Base-by-base conservation (phyloP, 2,113 vertebrate genomes). In the Rhombomys opimus region DNA sequence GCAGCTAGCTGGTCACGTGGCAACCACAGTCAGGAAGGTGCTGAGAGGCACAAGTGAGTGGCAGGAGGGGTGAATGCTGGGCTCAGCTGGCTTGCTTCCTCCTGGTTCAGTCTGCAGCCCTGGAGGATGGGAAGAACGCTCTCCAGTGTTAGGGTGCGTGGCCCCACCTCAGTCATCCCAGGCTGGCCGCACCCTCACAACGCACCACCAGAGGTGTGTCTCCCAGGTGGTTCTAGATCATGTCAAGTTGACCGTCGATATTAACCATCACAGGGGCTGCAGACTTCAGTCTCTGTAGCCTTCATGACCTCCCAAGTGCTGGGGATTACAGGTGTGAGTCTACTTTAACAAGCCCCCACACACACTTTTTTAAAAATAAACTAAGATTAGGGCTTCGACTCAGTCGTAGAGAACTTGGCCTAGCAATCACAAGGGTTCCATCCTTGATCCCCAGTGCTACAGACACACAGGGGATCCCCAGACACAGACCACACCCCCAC, bases 241-340 rank as follows among this genome's bases (percentile, higher is more conserved):
- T 38, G 22, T 38, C 80, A 82, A 61, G n/a, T 14, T 59, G n/a
- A 41, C 30, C 38, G 8, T n/a, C 35, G 14, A 1, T 5, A 38
- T 61, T 23, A 25, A 25, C 50, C 32, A 80, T 25, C 4, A 38
- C 32, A 27, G 25, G 41, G 25, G 70, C 41, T 0, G 0, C 78
- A 84, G 18, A 27, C 57, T 17, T 46, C 32, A 13, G 81, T 54
- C 59, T 80, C 90, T 0, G 0, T 0, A 22, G 38, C 10, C 27
- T 32, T 63, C 52, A 22, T 57, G 78, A 81, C 46, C 46, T 54
- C 67, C 65, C 41, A 68, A 70, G 85, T 23, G 20, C 84, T 23
- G 20, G 59, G 11, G 35, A n/a, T n/a, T 59, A 59, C 18, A n/a
- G 54, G 20, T 7, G 35, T 59, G 54, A 23, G 78, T 27, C 22